Conservation (phyloP, 2,888 invertebrate species). For the Creontiades dilutus region DNA sequence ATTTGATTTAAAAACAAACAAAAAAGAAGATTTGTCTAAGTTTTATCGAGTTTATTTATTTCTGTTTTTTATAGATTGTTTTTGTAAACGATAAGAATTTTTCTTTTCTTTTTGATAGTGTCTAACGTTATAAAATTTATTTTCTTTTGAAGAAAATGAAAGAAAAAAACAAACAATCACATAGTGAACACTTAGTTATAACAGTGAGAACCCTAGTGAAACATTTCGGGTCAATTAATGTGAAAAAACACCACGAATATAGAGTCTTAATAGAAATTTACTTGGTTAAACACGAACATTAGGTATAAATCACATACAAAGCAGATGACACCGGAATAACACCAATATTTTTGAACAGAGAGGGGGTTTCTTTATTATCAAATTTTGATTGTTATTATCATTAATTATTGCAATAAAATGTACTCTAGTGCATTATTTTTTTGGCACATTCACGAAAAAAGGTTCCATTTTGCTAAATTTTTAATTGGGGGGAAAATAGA, state of each 20-base stretch:
- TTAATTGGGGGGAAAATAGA: neutral
- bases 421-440: slow-evolving; percentile 56
- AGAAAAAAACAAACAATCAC: slow-evolving; percentile 68
- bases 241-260: slow-evolving; percentile 58
- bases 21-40: slow-evolving; percentile 53
- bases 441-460: slow-evolving; percentile 65
- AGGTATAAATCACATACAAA: slow-evolving; percentile 61
- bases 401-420: slow-evolving; percentile 67
- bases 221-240: slow-evolving; percentile 54
- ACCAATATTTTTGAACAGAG: slow-evolving; percentile 54
- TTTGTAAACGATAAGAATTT: neutral
- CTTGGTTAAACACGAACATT: slow-evolving; percentile 56
- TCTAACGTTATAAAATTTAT: neutral
- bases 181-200: slow-evolving; percentile 70
- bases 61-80: neutral
- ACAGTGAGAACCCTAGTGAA: slow-evolving; percentile 66
- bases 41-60: slow-evolving; percentile 19
- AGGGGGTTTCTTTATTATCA: slow-evolving; percentile 53
- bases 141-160: neutral
- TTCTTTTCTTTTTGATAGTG: slow-evolving; percentile 16
- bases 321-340: slow-evolving; percentile 65
- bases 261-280: slow-evolving; percentile 56
- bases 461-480: neutral
- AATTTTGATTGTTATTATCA: slow-evolving; percentile 70
- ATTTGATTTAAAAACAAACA: slow-evolving; percentile 62